Percentiles rank a stretch among this genome's conserved stretches.
Evolutionary conservation across 2,113 vertebrate species (phyloP).

Genomic region (Solea solea): DNA sequence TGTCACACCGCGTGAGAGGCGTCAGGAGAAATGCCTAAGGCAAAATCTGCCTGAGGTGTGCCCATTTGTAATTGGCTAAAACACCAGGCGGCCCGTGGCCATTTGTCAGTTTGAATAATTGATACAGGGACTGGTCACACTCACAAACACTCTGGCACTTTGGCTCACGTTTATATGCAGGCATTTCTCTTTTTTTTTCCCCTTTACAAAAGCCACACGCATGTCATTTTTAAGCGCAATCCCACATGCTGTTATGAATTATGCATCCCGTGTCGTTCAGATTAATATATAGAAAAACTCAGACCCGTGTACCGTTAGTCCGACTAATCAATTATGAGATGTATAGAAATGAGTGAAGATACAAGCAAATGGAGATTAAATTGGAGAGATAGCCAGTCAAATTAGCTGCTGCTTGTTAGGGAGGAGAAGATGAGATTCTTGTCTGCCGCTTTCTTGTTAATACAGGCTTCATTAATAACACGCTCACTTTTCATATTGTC

Average conservation of each 20-base stretch:
- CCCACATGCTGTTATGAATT: constrained; percentile 48
- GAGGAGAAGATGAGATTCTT: constrained; percentile 73
- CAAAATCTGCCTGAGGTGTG: constrained; percentile 68
- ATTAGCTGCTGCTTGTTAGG: constrained; percentile 73
- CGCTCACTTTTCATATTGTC: constrained; percentile 59
- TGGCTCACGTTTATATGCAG: constrained; percentile 39
- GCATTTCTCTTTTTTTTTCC: not conserved
- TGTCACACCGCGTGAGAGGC: constrained; percentile 67
- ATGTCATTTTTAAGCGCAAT: constrained; percentile 17
- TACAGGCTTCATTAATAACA: constrained; percentile 61
- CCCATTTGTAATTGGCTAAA: constrained; percentile 79
- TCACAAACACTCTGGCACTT: constrained; percentile 59
- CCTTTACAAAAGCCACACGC: not conserved
- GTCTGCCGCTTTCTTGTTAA: constrained; percentile 60
- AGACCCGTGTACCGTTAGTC: constrained; percentile 59
- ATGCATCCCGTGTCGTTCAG: constrained; percentile 56
- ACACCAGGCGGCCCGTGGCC: constrained; percentile 73
- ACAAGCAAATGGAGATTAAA: constrained; percentile 71
- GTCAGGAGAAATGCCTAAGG: constrained; percentile 67
- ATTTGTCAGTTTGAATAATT: constrained; percentile 79
- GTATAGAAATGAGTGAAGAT: constrained; percentile 69
- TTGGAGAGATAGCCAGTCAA: constrained; percentile 68
- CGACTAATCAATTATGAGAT: constrained; percentile 69
- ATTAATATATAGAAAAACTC: constrained; percentile 70
- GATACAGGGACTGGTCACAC: constrained; percentile 69